These are phyloP conservation scores for Turdus rufiventris DNA, from an alignment of 2,113 vertebrate genomes.

Conservation along the genomic window DNA sequence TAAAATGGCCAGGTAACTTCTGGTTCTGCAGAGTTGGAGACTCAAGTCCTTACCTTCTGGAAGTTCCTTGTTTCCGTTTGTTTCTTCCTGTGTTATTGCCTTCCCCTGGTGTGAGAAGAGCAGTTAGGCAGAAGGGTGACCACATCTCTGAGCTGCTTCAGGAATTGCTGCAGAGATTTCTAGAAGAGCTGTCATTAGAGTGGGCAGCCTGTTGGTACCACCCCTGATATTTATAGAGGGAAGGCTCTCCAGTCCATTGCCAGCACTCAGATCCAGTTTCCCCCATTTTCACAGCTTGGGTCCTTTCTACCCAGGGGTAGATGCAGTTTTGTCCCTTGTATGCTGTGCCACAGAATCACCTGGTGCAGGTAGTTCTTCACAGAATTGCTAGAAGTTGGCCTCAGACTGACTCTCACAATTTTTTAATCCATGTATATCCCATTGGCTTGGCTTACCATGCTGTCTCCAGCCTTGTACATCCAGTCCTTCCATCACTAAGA, in stretches of 20 bases:
- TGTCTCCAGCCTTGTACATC: neutral
- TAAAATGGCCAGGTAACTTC: neutral
- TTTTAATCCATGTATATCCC: neutral
- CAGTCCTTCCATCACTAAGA: neutral
- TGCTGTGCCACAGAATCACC: neutral
- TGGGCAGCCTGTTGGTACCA: neutral
- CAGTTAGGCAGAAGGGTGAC: neutral
- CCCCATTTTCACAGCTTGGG: neutral
- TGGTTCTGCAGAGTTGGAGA: neutral
- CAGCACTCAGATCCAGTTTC: neutral
- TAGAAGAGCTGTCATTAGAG: neutral
- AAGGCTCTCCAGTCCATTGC: neutral
- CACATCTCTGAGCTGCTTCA: neutral
- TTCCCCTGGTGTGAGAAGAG: neutral
- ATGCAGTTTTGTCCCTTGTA: neutral
- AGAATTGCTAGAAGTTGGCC: neutral
- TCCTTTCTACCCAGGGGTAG: neutral
- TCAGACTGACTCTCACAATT: neutral
- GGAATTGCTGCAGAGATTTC: neutral
- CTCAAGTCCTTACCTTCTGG: neutral
- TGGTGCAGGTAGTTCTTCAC: neutral
- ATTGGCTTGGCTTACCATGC: neutral
- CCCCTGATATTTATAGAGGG: neutral
- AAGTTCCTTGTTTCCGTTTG: neutral
- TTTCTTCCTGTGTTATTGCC: neutral